phyloP scores from a whole-genome alignment of 2,797 vertebrate species.

The Perodicticus potto region DNA sequence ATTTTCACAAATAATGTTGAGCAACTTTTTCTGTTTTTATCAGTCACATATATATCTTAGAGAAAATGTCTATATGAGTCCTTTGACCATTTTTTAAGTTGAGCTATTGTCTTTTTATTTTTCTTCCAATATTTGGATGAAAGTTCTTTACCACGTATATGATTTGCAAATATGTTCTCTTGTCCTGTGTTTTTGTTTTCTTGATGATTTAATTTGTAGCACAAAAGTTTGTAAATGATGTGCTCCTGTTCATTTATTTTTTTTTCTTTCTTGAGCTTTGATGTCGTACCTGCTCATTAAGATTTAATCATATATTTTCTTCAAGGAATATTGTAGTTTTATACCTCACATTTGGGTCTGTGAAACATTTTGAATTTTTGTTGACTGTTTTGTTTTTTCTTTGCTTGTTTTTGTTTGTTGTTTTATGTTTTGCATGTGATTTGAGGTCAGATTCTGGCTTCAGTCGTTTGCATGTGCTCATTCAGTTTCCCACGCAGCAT shows the following conservation, averaged over 20 bases:
- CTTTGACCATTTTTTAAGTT: neutral
- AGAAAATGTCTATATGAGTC: neutral
- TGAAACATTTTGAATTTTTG: neutral
- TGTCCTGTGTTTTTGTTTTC: neutral
- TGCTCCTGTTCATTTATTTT: neutral
- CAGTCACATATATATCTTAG: neutral
- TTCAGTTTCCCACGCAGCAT: neutral
- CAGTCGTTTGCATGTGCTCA: neutral
- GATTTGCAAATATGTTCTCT: neutral
- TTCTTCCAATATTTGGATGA: neutral
- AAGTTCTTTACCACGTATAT: neutral
- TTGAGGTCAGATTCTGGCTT: constrained; percentile 23
- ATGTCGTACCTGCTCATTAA: neutral
- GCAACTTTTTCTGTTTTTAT: neutral
- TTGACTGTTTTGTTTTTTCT: neutral
- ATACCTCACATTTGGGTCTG: neutral
- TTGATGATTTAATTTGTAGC: neutral
- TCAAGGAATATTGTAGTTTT: neutral
- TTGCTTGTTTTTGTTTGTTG: neutral
- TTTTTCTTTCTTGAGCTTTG: neutral
- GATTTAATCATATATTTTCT: neutral
- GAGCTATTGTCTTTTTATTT: neutral
- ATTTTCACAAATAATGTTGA: neutral
- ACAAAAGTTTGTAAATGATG: neutral
- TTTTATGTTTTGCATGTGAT: neutral